phyloP scores from a whole-genome alignment of 2,797 vertebrate genomes.

The Clarias platycephalus region DNA sequence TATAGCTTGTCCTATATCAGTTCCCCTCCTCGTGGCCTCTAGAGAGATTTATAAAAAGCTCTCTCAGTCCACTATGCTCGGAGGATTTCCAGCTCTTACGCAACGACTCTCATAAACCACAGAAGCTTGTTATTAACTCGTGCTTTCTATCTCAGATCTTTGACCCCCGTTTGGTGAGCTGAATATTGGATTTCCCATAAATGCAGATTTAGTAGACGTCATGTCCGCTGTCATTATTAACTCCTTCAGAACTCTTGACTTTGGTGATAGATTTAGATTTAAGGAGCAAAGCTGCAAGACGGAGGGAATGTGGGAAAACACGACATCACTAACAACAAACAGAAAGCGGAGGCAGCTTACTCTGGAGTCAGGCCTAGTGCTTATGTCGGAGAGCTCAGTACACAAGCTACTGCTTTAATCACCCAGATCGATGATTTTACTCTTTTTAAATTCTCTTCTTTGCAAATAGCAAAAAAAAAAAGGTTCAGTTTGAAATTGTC shows the following conservation, averaged over 20 bases:
- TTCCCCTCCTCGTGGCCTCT: constrained; percentile 36
- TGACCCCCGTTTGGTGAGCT: constrained; percentile 34
- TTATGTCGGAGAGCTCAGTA: constrained; percentile 13
- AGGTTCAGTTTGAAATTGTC: neutral
- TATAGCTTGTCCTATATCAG: constrained; percentile 43
- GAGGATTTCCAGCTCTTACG: constrained; percentile 43
- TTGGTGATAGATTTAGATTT: constrained; percentile 28
- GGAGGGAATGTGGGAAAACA: constrained; percentile 16
- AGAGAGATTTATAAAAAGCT: constrained; percentile 43
- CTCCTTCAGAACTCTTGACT: constrained; percentile 28
- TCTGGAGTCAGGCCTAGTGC: constrained; percentile 29
- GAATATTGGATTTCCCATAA: constrained; percentile 41
- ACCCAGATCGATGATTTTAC: neutral
- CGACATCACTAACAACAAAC: constrained; percentile 37
- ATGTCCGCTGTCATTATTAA: constrained; percentile 21
- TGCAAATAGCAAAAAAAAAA: neutral
- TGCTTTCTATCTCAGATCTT: constrained; percentile 20
- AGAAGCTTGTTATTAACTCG: constrained; percentile 29
- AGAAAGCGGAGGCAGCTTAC: constrained; percentile 43
- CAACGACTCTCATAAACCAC: constrained; percentile 27
- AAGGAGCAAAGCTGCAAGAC: constrained; percentile 39
- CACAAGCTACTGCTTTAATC: neutral
- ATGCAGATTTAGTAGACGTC: constrained; percentile 22
- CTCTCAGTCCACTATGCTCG: constrained; percentile 37
- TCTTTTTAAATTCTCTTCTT: neutral